Base-by-base conservation (phyloP, 1,140 invertebrate genomes). In the Drosophila dunni region DNA sequence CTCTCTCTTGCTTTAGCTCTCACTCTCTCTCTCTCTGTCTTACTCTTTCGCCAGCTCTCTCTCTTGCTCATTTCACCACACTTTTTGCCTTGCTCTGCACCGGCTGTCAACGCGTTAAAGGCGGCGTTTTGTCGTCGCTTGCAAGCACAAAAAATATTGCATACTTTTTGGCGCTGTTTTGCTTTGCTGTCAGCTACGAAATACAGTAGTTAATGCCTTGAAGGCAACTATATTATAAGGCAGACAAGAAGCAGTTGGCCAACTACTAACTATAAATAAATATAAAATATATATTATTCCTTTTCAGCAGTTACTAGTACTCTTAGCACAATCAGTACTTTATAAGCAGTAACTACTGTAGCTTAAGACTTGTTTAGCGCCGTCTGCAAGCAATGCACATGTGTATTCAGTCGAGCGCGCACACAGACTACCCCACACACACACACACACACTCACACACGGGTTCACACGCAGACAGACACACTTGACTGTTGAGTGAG, bases 101-200 rank as follows among this genome's bases (percentile, higher is more conserved):
- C 83, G 83, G 83, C 84, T 88, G 62, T 42, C 33, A 50, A 61
- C 45, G 53, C 44, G 15, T 13, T 44, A 29, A 74, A 75, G 40
- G 58, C 65, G 56, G 58, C 65, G 42, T 58, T 64, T 65, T 36
- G 29, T 33, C n/a, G 36, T 42, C 58, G 13, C 36, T 68, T 42
- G 20, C 33, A n/a, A 6, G 24, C 29, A 8, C 29, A 8, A 50
- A 62, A 63, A 63, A 36, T 60, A n/a, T 63, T 71, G 79, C 75
- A 79, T 76, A 77, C 79, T 73, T 88, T 85, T 86, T 86, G 82
- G 76, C 79, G 79, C 83, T 88, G 68, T 79, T 75, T 73, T 77
- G 72, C 65, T 79, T 77, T 79, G 68, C 38, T 46, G 11, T 17
- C 63, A 54, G 40, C 33, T 88, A 81, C 70, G 50, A 40, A 17